phyloP scores from a whole-genome alignment of 2,888 invertebrate genomes.

The Brenthis daphne region DNA sequence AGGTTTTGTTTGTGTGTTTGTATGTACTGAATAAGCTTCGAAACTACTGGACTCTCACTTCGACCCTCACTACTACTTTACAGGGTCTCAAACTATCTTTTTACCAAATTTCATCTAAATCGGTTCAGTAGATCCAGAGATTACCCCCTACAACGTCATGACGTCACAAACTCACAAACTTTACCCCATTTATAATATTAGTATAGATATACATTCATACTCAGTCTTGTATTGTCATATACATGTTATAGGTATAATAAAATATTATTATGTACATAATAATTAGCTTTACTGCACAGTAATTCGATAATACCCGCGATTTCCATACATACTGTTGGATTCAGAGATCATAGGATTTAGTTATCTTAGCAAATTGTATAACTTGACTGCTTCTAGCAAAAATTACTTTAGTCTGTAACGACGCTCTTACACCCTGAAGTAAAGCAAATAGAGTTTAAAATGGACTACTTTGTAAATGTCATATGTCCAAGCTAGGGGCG shows the following conservation, averaged over 20 bases:
- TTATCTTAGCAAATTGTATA: conserved; percentile 35
- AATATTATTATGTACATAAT: conserved; percentile 28
- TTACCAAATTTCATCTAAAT: too few relatives aligned
- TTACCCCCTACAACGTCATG: too few relatives aligned
- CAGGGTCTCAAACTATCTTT: too few relatives aligned
- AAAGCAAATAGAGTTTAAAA: not conserved
- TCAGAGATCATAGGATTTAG: conserved; percentile 34
- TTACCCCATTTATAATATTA: too few relatives aligned
- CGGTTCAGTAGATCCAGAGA: too few relatives aligned
- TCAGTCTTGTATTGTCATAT: conserved; percentile 1
- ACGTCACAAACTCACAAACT: too few relatives aligned
- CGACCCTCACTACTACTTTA: too few relatives aligned
- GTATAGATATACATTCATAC: not conserved
- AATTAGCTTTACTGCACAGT: conserved; percentile 26
- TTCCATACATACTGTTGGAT: conserved; percentile 30
- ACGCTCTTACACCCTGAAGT: not conserved
- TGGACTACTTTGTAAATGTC: conserved; percentile 8
- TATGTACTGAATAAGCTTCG: too few relatives aligned
- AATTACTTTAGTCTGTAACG: too few relatives aligned
- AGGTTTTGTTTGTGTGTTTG: too few relatives aligned
- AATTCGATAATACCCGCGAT: conserved; percentile 37
- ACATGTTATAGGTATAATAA: conserved; percentile 11
- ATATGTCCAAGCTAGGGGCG: not conserved
- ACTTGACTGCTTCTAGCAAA: not conserved
- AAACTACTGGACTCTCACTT: too few relatives aligned